Percentiles rank a stretch among this genome's conserved stretches.
These are phyloP conservation scores for Enteromius treurensis DNA, from an alignment of 2,797 vertebrate species.

Conservation along the genomic window DNA sequence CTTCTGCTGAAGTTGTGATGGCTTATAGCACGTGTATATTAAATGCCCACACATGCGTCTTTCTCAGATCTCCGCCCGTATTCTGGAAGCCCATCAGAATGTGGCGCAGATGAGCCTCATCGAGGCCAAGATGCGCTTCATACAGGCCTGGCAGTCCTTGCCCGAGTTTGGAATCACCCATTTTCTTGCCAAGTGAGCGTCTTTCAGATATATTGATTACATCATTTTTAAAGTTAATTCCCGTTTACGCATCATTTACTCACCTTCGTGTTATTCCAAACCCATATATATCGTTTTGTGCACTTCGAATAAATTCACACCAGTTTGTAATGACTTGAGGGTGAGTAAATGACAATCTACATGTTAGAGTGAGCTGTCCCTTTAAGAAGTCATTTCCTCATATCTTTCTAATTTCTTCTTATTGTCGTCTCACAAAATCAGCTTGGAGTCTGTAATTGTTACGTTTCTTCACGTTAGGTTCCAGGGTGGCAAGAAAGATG, in stretches of 20 bases:
- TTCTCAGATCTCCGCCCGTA: constrained; percentile 91
- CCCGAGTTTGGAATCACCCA: constrained; percentile 98
- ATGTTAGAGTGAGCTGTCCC: neutral
- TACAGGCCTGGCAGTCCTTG: constrained; percentile 97
- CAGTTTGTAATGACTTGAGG: neutral
- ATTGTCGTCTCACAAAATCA: neutral
- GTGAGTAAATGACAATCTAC: neutral
- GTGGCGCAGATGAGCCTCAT: constrained; percentile 99
- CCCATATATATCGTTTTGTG: neutral
- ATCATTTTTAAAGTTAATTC: neutral
- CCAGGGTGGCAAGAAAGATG: constrained; percentile 94
- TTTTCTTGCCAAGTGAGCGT: constrained; percentile 91
- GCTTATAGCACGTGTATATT: neutral
- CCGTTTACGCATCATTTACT: neutral
- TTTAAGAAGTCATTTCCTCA: neutral
- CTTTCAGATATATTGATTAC: constrained; percentile 9
- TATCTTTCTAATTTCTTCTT: neutral
- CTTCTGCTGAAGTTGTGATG: neutral
- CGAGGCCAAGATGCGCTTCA: constrained; percentile 98
- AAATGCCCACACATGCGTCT: constrained; percentile 44
- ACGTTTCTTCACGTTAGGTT: constrained; percentile 77
- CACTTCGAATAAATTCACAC: neutral
- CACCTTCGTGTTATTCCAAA: neutral
- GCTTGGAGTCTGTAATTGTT: neutral
- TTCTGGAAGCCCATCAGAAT: constrained; percentile 98